Conservation (phyloP, 2,797 vertebrate genomes). For the Lophius americanus region DNA sequence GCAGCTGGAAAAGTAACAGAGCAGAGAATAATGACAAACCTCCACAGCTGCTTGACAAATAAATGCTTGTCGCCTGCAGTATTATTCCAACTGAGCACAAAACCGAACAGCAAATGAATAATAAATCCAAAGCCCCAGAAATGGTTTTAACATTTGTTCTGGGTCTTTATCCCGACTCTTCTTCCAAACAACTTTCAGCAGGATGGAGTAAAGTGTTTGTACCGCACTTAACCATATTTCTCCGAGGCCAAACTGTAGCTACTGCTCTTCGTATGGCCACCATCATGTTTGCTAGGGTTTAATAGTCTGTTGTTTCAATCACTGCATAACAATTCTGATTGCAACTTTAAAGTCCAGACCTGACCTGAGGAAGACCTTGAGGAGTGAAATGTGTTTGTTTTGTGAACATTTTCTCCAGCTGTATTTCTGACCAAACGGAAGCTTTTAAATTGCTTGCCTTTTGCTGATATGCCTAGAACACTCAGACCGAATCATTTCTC, state of each 20-base stretch:
- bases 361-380: too few species aligned
- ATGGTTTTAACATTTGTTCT: constrained; percentile 4
- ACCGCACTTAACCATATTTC: too few species aligned
- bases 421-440: background rate
- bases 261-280: background rate
- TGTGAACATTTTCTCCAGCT: constrained; percentile 2
- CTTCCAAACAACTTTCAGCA: background rate
- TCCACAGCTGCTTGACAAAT: background rate
- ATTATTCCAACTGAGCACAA: background rate
- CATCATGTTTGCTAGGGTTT: background rate
- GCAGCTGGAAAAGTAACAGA: background rate
- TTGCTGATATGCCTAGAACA: background rate
- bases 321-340: background rate
- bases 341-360: background rate
- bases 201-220: background rate
- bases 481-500: too few species aligned
- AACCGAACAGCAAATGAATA: background rate
- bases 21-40: background rate
- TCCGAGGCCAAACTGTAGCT: background rate
- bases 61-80: background rate
- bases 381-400: background rate
- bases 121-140: background rate
- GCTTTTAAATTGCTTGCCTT: constrained; percentile 14
- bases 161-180: background rate
- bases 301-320: background rate